Conservation (phyloP, 2,113 vertebrate genomes). For the Rousettus leschenaultii region DNA sequence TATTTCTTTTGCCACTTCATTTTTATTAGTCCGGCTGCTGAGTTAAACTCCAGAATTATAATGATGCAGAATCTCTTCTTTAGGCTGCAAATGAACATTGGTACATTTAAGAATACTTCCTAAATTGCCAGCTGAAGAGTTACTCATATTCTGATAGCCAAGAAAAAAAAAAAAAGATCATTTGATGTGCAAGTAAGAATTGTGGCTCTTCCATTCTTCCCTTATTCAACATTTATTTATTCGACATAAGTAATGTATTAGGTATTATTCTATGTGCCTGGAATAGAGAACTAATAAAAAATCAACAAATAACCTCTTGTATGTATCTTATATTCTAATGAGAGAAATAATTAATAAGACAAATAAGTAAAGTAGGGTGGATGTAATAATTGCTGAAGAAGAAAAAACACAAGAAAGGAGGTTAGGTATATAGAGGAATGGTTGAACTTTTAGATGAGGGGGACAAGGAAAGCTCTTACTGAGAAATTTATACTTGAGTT, state of each 20-base stretch:
- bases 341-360: neutral
- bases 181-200: neutral
- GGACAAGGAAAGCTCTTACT: neutral
- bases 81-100: neutral
- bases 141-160: neutral
- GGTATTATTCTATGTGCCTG: neutral
- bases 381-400: neutral
- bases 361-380: neutral
- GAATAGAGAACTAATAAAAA: neutral
- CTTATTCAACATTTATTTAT: neutral
- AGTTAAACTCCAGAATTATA: neutral
- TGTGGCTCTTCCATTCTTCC: neutral
- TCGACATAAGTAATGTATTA: neutral
- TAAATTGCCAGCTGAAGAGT: neutral
- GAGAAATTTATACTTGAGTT: neutral
- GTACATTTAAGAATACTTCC: neutral
- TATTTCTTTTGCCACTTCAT: neutral
- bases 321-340: neutral
- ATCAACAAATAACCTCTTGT: neutral
- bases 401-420: neutral
- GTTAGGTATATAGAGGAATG: rapidly evolving
- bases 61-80: neutral
- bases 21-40: neutral
- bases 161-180: neutral
- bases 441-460: neutral